Conservation (phyloP, 2,113 vertebrate species). For the Tragelaphus strepsiceros region DNA sequence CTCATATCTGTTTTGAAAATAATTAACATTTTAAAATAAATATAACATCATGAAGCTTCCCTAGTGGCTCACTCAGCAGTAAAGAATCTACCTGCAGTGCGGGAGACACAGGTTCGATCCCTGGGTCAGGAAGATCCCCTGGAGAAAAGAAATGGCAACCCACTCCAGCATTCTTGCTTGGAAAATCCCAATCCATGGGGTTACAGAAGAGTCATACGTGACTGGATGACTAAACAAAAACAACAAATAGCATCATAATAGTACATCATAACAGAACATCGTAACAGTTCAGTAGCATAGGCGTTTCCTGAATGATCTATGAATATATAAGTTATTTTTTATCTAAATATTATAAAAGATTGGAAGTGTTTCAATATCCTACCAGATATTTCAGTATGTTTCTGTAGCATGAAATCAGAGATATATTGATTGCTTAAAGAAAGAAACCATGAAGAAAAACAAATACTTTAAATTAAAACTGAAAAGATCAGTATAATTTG, state of each 20-base stretch:
- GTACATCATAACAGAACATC: background rate
- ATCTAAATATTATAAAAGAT: background rate
- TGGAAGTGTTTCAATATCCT: background rate
- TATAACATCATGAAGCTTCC: background rate
- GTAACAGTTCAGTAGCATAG: accelerated
- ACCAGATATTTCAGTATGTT: background rate
- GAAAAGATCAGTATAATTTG: background rate
- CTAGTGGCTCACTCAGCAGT: background rate
- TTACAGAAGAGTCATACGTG: background rate
- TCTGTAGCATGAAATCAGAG: background rate
- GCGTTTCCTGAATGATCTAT: background rate
- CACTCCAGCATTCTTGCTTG: background rate
- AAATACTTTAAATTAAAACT: background rate
- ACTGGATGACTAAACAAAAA: background rate
- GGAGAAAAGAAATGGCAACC: background rate
- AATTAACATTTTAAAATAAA: background rate
- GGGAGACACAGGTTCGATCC: background rate
- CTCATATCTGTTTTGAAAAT: background rate
- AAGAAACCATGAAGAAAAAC: background rate
- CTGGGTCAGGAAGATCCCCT: background rate
- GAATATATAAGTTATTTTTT: background rate
- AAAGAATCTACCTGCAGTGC: background rate
- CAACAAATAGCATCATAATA: background rate
- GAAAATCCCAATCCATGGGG: background rate
- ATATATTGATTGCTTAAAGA: background rate